These are phyloP conservation scores for Forbesichthys agassizii DNA, from an alignment of 2,113 vertebrate genomes.

Conservation along the genomic window DNA sequence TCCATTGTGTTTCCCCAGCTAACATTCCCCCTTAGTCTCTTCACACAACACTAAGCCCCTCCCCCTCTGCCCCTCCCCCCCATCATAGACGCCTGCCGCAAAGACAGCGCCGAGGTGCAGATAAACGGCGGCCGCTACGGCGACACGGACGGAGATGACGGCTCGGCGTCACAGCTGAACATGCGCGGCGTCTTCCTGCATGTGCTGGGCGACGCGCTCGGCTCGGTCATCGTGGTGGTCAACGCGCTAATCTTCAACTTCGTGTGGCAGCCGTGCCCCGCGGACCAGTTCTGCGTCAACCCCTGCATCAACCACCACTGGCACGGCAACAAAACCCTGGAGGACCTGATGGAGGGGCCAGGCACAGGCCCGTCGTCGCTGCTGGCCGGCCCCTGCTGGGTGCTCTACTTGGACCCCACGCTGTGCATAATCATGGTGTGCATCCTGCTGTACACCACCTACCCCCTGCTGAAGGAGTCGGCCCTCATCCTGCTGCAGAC, in stretches of 20 bases:
- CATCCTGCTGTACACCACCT: constrained; percentile 96
- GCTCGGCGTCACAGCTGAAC: constrained; percentile 86
- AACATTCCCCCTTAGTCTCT: no score
- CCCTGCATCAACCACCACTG: constrained; percentile 78
- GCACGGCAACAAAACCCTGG: constrained; percentile 77
- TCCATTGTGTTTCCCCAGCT: no score
- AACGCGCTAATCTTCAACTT: constrained; percentile 90
- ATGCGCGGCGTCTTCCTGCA: constrained; percentile 99
- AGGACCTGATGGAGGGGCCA: constrained; percentile 27
- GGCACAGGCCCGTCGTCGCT: constrained; percentile 15
- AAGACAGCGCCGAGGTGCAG: constrained; percentile 78
- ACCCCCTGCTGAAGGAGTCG: constrained; percentile 94
- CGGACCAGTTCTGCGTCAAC: constrained; percentile 80
- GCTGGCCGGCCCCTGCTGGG: constrained; percentile 90
- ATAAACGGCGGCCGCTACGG: constrained; percentile 86
- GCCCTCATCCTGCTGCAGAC: constrained; percentile 98
- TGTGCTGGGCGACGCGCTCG: constrained; percentile 94
- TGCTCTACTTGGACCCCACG: constrained; percentile 93
- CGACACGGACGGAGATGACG: constrained; percentile 75
- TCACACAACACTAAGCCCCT: not conserved
- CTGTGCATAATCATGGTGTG: constrained; percentile 95
- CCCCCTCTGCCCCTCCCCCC: constrained; percentile 7
- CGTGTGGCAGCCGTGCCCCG: constrained; percentile 86
- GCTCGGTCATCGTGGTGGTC: constrained; percentile 96
- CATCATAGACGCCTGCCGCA: constrained; percentile 72